Evolutionary conservation across 2,797 vertebrate genomes (phyloP), one percentile per base, ranked within the genome.

Genomic region (Parambassis ranga): DNA sequence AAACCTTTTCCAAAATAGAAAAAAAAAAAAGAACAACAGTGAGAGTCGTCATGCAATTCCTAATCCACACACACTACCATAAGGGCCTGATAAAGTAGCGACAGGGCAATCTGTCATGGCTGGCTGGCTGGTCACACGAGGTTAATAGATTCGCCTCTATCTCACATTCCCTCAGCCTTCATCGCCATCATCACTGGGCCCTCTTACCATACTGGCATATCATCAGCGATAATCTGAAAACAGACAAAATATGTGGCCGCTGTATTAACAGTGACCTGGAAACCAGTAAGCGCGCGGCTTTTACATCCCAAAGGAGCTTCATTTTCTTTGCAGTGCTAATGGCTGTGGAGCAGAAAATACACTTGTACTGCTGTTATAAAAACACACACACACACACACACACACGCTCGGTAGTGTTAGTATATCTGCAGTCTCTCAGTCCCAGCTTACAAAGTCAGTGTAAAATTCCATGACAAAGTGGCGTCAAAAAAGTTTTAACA

Each of bases 111-210:
- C 85, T 75, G 85, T 90, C 88, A 87, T 59, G 75, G 77, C 60
- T 73, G 81, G 83, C 79, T 79, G 71, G 56, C 76, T 79, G 84
- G 86, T 82, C 87, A 78, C 85, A 74, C 23, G 58, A 74, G 87
- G 88, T 88, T 90, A 91, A 88, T 90, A 83, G 87, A 89, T 83
- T 84, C 61, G 52, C 59, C 73, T 60, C 73, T 80, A 79, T 87
- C 77, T 79, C 71, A 26, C 56, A 51, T 74, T 64, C 71, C 42
- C 61, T 64, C 46, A 38, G 74, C 71, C 71, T 72, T 70, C 83
- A 76, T 84, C 56, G 11, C 26, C 71, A 62, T 77, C 79, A 69
- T 78, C 78, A 48, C 8, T 23, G 9, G 44, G 32, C 32, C 38
- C 32, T 83, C 69, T 83, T 42, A 81, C 67, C 63, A 72, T 49